These are phyloP conservation scores for Spicauda simplicius DNA, from an alignment of 2,888 invertebrate genomes.

Conservation along the genomic window DNA sequence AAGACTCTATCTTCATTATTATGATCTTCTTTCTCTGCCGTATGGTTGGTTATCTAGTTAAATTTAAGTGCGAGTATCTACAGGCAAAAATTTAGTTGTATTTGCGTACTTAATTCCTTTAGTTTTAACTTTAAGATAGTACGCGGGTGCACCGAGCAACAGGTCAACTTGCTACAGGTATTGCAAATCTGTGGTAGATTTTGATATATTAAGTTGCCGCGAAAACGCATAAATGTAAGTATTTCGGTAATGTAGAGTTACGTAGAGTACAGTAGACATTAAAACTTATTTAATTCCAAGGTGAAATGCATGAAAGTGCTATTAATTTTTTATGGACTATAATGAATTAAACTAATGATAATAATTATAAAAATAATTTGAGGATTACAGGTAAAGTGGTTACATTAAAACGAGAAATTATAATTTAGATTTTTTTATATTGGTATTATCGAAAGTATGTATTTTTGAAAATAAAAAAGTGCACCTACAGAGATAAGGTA, in stretches of 20 bases:
- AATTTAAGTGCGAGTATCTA: neutral
- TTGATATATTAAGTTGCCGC: neutral
- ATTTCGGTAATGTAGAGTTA: neutral
- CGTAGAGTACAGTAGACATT: neutral
- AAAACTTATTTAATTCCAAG: neutral
- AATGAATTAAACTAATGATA: no score
- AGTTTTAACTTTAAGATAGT: slow-evolving; percentile 1
- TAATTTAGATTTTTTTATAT: no score
- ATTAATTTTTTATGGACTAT: no score
- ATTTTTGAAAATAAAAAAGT: no score
- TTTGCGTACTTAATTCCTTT: neutral
- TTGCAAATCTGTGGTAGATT: neutral
- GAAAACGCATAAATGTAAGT: neutral
- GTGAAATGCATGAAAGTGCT: neutral
- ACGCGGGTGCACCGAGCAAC: slow-evolving; percentile 6
- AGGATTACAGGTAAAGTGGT: no score
- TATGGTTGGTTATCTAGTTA: neutral
- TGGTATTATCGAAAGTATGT: no score
- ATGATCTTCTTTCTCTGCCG: neutral
- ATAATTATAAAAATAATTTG: no score
- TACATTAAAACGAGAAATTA: no score
- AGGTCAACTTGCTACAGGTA: slow-evolving; percentile 1
- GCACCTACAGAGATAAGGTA: no score
- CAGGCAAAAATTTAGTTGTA: neutral
- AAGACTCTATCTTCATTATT: neutral